Base-by-base conservation (phyloP, 2,113 vertebrate genomes). In the Glaucidium brasilianum region DNA sequence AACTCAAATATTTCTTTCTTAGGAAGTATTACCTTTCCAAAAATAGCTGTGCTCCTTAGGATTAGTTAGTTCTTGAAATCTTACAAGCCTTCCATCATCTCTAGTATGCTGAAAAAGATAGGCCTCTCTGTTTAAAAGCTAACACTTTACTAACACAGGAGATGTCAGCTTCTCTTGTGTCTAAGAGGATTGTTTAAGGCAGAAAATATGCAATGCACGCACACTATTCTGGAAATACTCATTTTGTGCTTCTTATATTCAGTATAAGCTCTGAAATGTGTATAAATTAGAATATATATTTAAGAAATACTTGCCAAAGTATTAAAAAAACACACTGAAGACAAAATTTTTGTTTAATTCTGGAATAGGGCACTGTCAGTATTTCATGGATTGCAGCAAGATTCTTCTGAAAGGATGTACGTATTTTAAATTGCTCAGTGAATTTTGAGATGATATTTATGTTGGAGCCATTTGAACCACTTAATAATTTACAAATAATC, bases 61-160 rank as follows among this genome's bases (percentile, higher is more conserved):
- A 87, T 94, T 90, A 89, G 47, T 63, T 80, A 88, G 56, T 68
- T 85, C 53, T 83, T 81, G 85, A 97, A 93, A 96, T 67, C n/a
- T 75, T 79, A 83, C 19, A 68, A 56, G 35, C 49, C 37, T 95
- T 58, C 52, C 27, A 35, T 79, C 34, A 62, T 35, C 55, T 68
- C 45, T 20, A 74, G 30, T 12, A 91, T 14, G 45, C 10, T 78
- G 39, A 88, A 94, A 89, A 72, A 83, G 32, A 69, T 17, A 82
- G 2, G 50, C 21, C 14, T 90, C 43, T 62, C 60, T 85, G 15
- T 78, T 92, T 84, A 82, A 85, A 84, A 47, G 17, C 50, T 87
- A 74, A 37, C 63, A 50, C 53, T 69, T 71, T 5, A 79, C 22
- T 62, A 82, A 76, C 47, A 86, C 27, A 77, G 78, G 49, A 75